Percentiles rank a stretch among this genome's conserved stretches.
These are phyloP conservation scores for Acanthisitta chloris DNA, from an alignment of 2,113 vertebrate genomes.

Conservation along the genomic window DNA sequence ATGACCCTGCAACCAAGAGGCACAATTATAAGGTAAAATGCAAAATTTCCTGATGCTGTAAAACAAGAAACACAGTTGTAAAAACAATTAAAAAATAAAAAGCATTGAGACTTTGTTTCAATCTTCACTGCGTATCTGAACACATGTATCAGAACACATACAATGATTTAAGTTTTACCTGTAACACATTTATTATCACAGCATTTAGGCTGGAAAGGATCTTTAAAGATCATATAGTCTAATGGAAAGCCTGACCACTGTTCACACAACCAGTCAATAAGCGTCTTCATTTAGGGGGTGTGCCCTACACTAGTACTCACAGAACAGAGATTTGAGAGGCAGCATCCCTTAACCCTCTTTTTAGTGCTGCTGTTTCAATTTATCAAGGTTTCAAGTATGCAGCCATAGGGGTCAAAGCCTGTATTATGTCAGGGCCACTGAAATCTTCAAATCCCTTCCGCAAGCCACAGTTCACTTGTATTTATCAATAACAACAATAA, in stretches of 20 bases:
- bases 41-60: background rate
- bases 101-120: background rate
- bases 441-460: background rate
- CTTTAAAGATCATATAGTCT: background rate
- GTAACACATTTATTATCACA: background rate
- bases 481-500: constrained; percentile 1
- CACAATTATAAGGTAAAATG: background rate
- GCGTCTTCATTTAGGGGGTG: background rate
- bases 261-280: background rate
- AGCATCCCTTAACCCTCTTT: background rate
- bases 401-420: background rate
- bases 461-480: background rate
- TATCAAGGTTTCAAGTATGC: background rate
- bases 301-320: background rate
- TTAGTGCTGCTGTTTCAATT: background rate
- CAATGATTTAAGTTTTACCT: background rate
- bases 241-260: background rate
- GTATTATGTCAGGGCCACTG: background rate
- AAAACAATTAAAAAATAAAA: background rate
- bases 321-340: background rate
- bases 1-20: background rate
- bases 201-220: background rate
- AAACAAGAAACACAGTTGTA: background rate
- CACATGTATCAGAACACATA: background rate
- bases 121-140: background rate